A percentile compares a stretch with the other conserved stretches of the same genome.
These are phyloP conservation scores for Megamerina dolium DNA, from an alignment of 2,888 invertebrate species.

Conservation along the genomic window DNA sequence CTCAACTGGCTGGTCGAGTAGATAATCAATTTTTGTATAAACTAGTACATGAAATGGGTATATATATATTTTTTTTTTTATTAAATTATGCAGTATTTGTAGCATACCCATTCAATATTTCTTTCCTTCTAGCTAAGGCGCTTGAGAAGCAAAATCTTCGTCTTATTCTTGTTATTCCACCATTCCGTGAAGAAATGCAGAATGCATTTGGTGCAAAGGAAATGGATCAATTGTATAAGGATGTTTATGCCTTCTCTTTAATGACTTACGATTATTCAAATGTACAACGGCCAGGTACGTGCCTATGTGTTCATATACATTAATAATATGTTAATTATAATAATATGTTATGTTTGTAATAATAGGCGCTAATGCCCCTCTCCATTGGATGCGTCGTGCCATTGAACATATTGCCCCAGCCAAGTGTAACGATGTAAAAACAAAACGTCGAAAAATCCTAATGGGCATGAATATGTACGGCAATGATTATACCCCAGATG, in stretches of 20 bases:
- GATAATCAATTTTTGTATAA: constrained; percentile 55
- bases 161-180: constrained; percentile 74
- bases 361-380: constrained; percentile 80
- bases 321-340: neutral
- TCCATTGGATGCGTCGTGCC: constrained; percentile 74
- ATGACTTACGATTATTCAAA: constrained; percentile 95
- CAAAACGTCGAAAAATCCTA: constrained; percentile 70
- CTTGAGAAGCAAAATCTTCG: constrained; percentile 56
- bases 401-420: constrained; percentile 67
- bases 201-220: constrained; percentile 69
- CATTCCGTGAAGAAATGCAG: constrained; percentile 53
- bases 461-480: constrained; percentile 93
- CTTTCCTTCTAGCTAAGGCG: constrained; percentile 25
- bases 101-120: no score
- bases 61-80: neutral
- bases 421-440: constrained; percentile 46
- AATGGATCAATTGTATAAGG: constrained; percentile 69
- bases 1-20: constrained; percentile 68
- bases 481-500: constrained; percentile 74
- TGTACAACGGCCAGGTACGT: constrained; percentile 67
- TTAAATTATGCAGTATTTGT: neutral
- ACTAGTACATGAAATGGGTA: constrained; percentile 58
- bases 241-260: constrained; percentile 82
- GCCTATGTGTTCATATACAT: neutral
- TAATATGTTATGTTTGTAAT: no score